Percentiles rank a stretch among this genome's conserved stretches.
Evolutionary conservation across 2,888 invertebrate species (phyloP).

Genomic region (Stramonita haemastoma): DNA sequence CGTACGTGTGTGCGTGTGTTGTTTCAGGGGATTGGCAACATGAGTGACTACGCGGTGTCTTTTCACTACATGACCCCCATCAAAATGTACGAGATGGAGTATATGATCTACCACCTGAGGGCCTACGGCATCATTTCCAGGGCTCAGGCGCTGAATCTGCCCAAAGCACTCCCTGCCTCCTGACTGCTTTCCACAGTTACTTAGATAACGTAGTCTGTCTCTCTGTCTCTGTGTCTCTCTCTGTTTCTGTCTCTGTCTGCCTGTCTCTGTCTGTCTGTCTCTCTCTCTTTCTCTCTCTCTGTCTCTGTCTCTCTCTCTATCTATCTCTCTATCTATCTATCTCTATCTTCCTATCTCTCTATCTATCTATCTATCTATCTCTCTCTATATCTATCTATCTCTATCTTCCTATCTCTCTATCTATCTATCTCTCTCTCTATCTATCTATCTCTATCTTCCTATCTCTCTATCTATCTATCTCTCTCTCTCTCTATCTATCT

Average conservation of each 20-base stretch:
- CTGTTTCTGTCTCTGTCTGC: not conserved
- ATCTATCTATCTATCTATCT: too few species aligned
- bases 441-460: too few species aligned
- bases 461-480: too few species aligned
- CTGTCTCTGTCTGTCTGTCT: too few species aligned
- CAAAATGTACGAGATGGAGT: slow-evolving; percentile 96
- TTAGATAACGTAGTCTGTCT: not conserved
- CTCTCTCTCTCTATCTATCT: too few species aligned
- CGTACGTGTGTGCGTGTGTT: not conserved
- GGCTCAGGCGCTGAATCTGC: slow-evolving; percentile 13
- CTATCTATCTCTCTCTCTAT: too few species aligned
- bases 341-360: too few species aligned
- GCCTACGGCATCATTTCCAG: slow-evolving; percentile 79
- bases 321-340: too few species aligned
- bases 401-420: too few species aligned
- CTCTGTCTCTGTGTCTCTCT: not conserved
- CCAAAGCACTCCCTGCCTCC: not conserved
- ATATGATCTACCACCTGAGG: slow-evolving; percentile 93
- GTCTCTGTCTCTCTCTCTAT: too few species aligned
- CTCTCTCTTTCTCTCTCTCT: too few species aligned
- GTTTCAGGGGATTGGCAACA: slow-evolving; percentile 72
- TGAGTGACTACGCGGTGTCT: slow-evolving; percentile 90
- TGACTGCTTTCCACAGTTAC: not conserved
- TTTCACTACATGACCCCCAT: slow-evolving; percentile 94
- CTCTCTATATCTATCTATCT: too few species aligned